Evolutionary conservation across 2,113 vertebrate genomes (phyloP).

Genomic region (Raja brachyura): DNA sequence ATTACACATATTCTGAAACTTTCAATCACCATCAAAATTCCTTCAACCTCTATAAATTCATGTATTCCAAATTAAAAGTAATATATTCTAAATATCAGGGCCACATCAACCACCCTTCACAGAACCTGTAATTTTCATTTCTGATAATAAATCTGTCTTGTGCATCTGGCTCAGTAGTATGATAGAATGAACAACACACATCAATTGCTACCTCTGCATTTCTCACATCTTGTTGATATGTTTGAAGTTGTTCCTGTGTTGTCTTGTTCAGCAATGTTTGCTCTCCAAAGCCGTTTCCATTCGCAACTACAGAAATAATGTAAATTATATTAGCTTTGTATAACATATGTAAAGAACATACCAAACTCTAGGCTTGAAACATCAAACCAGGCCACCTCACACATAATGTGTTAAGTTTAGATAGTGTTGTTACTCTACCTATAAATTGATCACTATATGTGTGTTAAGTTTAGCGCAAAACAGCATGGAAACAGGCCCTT

Average conservation of each 20-base stretch:
- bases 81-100: not conserved
- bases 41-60: not conserved
- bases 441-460: too few species aligned
- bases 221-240: slow-evolving; percentile 27
- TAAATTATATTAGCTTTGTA: not conserved
- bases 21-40: not conserved
- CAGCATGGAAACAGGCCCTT: too few species aligned
- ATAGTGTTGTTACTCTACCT: too few species aligned
- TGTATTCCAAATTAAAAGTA: too few species aligned
- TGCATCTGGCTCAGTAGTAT: not conserved
- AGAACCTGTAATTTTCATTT: not conserved
- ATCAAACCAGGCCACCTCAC: not conserved
- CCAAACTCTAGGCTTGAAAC: not conserved
- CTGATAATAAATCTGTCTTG: not conserved
- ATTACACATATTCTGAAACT: not conserved
- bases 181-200: not conserved
- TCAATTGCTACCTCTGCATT: not conserved
- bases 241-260: not conserved
- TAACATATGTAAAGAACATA: not conserved
- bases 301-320: slow-evolving; percentile 39
- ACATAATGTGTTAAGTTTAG: too few species aligned
- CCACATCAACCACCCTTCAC: too few species aligned
- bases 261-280: not conserved
- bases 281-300: slow-evolving; percentile 35
- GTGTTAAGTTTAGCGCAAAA: too few species aligned